phyloP scores from a whole-genome alignment of 2,797 vertebrate species.

The Pangasius larnaudii region DNA sequence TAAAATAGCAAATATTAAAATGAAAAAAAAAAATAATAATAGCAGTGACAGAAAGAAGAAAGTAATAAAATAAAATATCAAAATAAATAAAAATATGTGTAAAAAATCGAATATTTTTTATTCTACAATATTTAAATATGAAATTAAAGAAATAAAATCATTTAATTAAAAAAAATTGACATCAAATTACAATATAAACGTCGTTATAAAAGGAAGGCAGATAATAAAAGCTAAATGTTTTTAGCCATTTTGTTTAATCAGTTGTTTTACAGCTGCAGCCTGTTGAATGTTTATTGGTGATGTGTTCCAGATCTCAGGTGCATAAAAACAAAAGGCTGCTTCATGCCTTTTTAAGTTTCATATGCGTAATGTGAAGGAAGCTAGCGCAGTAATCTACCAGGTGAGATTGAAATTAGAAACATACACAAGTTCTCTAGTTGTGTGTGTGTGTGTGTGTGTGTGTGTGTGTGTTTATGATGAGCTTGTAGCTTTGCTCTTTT shows the following conservation, averaged over 20 bases:
- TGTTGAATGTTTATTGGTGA: not conserved
- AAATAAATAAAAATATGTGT: not conserved
- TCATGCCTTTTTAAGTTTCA: not conserved
- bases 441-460: not conserved
- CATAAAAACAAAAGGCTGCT: not conserved
- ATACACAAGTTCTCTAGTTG: not conserved
- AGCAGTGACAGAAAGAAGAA: not conserved
- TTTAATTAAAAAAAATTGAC: not conserved
- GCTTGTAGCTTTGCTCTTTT: constrained; percentile 47
- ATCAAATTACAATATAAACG: not conserved
- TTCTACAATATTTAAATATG: not conserved
- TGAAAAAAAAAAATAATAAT: not conserved
- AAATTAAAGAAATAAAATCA: not conserved
- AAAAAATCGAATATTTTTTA: not conserved
- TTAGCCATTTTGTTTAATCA: not conserved
- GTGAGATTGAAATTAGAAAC: constrained; percentile 21
- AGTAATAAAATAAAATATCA: not conserved
- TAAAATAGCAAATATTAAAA: not conserved
- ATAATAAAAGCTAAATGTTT: not conserved
- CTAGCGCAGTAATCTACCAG: not conserved
- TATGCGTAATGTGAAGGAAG: not conserved
- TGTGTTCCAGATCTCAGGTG: not conserved
- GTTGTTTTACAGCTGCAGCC: not conserved
- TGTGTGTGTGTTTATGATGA: constrained; percentile 5
- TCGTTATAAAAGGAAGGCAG: not conserved